phyloP scores from a whole-genome alignment of 2,888 invertebrate species.

The Melinaea marsaeus region DNA sequence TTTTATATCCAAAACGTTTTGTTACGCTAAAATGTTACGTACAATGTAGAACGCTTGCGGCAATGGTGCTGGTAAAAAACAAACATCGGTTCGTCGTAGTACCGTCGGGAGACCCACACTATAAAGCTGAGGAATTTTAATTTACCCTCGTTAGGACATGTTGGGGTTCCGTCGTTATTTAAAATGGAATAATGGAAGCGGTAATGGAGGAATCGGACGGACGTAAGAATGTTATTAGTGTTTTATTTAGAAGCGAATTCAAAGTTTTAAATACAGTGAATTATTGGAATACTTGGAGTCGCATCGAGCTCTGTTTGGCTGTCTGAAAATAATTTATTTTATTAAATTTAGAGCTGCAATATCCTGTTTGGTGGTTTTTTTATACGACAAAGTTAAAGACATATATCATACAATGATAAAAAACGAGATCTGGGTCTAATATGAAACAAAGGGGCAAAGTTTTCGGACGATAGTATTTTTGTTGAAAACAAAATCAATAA shows the following conservation, averaged over 20 bases:
- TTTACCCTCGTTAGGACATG: conserved; percentile 34
- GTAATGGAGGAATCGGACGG: conserved; percentile 24
- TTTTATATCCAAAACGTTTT: conserved; percentile 9
- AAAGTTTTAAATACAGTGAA: conserved; percentile 10
- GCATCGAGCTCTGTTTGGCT: background rate
- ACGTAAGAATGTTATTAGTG: conserved; percentile 32
- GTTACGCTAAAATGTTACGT: background rate
- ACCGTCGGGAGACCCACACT: conserved; percentile 19
- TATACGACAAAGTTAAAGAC: too few species aligned
- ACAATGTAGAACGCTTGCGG: conserved; percentile 9
- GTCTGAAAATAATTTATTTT: background rate
- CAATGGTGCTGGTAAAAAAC: conserved; percentile 8
- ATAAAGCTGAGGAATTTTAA: conserved; percentile 31
- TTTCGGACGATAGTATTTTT: background rate
- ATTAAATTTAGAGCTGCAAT: too few species aligned
- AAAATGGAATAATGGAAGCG: conserved; percentile 23
- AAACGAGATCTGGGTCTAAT: too few species aligned
- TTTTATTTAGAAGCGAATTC: conserved; percentile 22
- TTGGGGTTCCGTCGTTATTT: conserved; percentile 28
- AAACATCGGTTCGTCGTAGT: background rate
- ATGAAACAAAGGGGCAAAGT: too few species aligned
- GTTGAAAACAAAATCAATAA: conserved; percentile 8
- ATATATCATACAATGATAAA: too few species aligned
- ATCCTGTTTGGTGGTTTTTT: too few species aligned
- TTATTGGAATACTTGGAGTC: background rate